phyloP scores from a whole-genome alignment of 2,888 invertebrate genomes.

The Diplolepis rosae region DNA sequence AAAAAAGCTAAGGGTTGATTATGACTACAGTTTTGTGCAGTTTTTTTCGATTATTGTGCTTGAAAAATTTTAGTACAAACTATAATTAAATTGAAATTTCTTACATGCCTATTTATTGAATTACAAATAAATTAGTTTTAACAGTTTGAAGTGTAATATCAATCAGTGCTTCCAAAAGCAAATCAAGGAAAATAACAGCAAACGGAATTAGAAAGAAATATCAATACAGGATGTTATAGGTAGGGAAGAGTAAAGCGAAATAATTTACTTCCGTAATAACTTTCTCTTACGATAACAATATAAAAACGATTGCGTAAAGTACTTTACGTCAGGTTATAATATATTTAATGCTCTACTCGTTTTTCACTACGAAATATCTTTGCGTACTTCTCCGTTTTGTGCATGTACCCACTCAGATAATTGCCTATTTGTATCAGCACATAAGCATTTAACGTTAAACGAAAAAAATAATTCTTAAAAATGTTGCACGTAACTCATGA shows the following conservation, averaged over 20 bases:
- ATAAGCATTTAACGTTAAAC: neutral
- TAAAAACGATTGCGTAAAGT: constrained; percentile 34
- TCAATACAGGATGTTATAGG: constrained; percentile 32
- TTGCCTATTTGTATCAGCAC: constrained; percentile 17
- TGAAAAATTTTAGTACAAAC: no score
- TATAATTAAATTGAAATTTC: no score
- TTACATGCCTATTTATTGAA: no score
- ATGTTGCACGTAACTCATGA: neutral
- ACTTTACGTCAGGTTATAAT: constrained; percentile 31
- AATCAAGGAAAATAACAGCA: constrained; percentile 22
- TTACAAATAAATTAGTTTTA: neutral
- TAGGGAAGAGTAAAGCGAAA: constrained; percentile 15
- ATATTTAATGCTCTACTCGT: constrained; percentile 14
- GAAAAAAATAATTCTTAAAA: neutral
- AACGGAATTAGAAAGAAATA: constrained; percentile 30
- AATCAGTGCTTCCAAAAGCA: constrained; percentile 1
- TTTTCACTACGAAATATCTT: neutral
- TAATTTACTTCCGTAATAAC: constrained; percentile 46
- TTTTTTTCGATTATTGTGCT: constrained; percentile 33
- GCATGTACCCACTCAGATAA: constrained; percentile 4
- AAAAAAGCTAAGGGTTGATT: constrained; percentile 32
- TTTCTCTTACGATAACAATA: constrained; percentile 41
- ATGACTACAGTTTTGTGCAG: neutral
- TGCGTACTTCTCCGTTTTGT: neutral
- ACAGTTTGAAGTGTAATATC: neutral